These are phyloP conservation scores for Semaprochilodus insignis DNA, from an alignment of 2,797 vertebrate species.

Conservation along the genomic window DNA sequence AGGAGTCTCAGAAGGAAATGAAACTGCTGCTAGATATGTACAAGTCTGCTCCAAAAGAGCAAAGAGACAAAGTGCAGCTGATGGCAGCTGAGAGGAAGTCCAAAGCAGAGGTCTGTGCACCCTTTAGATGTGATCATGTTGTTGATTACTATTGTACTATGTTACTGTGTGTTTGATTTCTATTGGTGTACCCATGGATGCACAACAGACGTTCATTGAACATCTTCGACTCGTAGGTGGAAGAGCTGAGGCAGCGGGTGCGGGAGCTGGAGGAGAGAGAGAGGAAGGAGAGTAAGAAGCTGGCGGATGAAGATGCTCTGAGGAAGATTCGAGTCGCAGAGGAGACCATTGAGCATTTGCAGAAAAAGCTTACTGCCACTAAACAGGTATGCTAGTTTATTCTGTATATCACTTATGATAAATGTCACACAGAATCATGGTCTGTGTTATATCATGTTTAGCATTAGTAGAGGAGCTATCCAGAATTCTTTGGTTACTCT, in stretches of 20 bases:
- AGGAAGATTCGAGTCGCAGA: constrained; percentile 90
- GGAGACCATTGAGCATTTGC: constrained; percentile 92
- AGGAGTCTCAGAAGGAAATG: constrained; percentile 97
- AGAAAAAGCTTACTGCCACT: constrained; percentile 91
- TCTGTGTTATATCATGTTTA: too few species aligned
- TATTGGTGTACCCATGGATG: not conserved
- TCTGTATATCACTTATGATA: not conserved
- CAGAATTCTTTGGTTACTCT: too few species aligned
- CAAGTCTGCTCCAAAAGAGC: constrained; percentile 93
- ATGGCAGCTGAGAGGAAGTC: constrained; percentile 95
- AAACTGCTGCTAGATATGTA: constrained; percentile 95
- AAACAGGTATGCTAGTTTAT: constrained; percentile 82
- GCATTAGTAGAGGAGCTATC: too few species aligned
- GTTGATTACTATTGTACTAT: too few species aligned
- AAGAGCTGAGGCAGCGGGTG: constrained; percentile 86
- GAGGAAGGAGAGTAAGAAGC: constrained; percentile 91
- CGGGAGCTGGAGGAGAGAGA: constrained; percentile 91
- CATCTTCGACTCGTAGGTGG: constrained; percentile 76
- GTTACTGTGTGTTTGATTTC: not conserved
- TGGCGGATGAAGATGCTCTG: constrained; percentile 91
- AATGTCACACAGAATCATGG: too few species aligned
- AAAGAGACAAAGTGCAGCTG: constrained; percentile 94
- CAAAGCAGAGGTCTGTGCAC: constrained; percentile 87
- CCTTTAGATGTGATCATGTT: too few species aligned
- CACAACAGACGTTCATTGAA: not conserved